Conservation (phyloP, 2,113 vertebrate genomes). For the Corynorhinus townsendii region DNA sequence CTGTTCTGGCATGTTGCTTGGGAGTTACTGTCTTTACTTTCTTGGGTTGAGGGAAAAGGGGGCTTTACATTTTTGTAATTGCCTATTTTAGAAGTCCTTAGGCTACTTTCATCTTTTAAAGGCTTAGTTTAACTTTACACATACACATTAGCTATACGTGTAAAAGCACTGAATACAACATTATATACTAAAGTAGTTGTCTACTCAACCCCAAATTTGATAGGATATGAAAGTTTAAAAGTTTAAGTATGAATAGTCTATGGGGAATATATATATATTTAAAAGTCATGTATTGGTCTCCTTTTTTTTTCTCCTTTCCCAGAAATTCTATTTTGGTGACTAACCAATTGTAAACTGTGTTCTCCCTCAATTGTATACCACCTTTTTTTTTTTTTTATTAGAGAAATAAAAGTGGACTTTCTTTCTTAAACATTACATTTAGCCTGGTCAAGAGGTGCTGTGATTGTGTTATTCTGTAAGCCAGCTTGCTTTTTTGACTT, state of each 20-base stretch:
- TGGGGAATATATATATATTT: background rate
- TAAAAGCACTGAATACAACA: background rate
- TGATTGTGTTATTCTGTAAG: conserved; percentile 21
- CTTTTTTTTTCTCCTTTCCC: background rate
- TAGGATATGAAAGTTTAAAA: background rate
- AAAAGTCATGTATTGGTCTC: background rate
- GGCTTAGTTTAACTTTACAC: background rate
- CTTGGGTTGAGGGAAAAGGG: background rate
- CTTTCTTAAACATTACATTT: background rate
- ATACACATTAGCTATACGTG: background rate
- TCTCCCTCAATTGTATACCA: background rate
- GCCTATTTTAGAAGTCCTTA: background rate
- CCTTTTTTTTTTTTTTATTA: background rate
- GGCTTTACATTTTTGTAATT: background rate
- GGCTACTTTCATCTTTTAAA: background rate
- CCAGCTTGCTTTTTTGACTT: background rate
- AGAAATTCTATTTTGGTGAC: background rate
- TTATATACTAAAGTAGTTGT: background rate
- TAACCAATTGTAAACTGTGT: background rate
- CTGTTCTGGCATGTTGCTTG: background rate
- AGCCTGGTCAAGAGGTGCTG: background rate
- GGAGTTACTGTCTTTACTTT: background rate
- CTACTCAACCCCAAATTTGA: background rate
- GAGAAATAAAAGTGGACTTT: background rate
- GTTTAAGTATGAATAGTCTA: background rate